Evolutionary conservation across 2,113 vertebrate genomes (phyloP).

Genomic region (Rutilus rutilus): DNA sequence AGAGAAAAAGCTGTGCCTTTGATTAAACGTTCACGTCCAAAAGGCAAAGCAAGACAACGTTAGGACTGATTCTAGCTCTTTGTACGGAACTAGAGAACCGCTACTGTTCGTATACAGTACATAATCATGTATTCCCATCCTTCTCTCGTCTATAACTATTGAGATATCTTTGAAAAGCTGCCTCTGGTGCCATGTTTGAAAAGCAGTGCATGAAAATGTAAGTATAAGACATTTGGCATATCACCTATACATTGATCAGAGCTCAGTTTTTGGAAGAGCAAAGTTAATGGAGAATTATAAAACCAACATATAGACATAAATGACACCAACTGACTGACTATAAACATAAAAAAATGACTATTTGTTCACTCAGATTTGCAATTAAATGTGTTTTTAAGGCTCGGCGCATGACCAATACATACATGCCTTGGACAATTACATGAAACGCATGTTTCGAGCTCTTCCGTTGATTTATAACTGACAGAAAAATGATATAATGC

Average conservation of each 20-base stretch:
- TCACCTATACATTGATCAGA: conserved; percentile 82
- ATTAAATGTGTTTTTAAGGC: conserved; percentile 33
- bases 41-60: neutral
- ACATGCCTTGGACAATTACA: neutral
- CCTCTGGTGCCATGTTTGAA: conserved; percentile 81
- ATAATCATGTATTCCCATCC: conserved; percentile 49
- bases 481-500: neutral
- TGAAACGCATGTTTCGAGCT: neutral
- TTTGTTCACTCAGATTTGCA: conserved; percentile 6
- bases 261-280: conserved; percentile 88
- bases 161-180: conserved; percentile 79
- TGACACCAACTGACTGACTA: conserved; percentile 11
- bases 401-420: neutral
- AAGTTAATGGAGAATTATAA: conserved; percentile 54
- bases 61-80: neutral
- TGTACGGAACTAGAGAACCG: neutral
- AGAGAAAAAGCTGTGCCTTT: neutral
- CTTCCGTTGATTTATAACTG: neutral
- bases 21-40: neutral
- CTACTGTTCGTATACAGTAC: conserved; percentile 30
- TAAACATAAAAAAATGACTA: neutral
- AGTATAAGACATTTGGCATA: conserved; percentile 87
- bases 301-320: conserved; percentile 53
- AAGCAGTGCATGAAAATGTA: conserved; percentile 91
- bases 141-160: conserved; percentile 46